These are phyloP conservation scores for Dendroctonus valens DNA, from an alignment of 1,140 invertebrate species.

Conservation along the genomic window DNA sequence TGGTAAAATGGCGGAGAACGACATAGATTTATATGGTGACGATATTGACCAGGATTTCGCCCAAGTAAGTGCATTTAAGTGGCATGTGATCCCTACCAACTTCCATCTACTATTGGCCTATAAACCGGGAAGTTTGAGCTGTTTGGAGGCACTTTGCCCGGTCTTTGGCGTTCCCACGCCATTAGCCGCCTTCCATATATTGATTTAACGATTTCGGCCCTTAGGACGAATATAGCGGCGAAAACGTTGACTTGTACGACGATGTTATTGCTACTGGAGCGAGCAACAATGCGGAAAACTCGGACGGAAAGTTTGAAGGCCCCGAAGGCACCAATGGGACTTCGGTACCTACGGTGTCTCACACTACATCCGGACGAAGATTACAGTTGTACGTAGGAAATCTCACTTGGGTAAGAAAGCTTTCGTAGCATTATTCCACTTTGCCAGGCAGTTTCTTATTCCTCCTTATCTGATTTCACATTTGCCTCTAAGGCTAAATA, in stretches of 20 bases:
- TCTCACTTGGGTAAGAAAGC: conserved; percentile 74
- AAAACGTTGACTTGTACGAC: conserved; percentile 93
- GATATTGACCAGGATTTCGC: conserved; percentile 95
- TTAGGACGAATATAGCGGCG: conserved; percentile 80
- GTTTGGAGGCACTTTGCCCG: too few relatives aligned
- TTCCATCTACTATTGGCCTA: too few relatives aligned
- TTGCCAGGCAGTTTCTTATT: too few relatives aligned
- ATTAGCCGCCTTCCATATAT: conserved; percentile 3
- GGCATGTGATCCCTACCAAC: too few relatives aligned
- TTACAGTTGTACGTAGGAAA: conserved; percentile 95
- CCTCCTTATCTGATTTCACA: too few relatives aligned
- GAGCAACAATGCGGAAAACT: conserved; percentile 53
- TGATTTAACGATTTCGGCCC: conserved; percentile 8
- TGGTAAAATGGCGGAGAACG: conserved; percentile 81
- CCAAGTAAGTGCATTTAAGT: conserved; percentile 59
- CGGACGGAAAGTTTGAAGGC: conserved; percentile 50
- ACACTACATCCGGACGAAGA: conserved; percentile 72
- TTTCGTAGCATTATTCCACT: conserved; percentile 7
- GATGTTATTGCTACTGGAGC: conserved; percentile 86
- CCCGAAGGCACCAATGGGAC: conserved; percentile 69
- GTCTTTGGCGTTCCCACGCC: too few relatives aligned
- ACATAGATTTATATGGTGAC: conserved; percentile 96
- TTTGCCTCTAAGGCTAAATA: too few relatives aligned
- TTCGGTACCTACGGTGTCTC: conserved; percentile 63
- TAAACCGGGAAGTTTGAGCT: too few relatives aligned